phyloP scores from a whole-genome alignment of 2,113 vertebrate species.

The Notothenia coriiceps region DNA sequence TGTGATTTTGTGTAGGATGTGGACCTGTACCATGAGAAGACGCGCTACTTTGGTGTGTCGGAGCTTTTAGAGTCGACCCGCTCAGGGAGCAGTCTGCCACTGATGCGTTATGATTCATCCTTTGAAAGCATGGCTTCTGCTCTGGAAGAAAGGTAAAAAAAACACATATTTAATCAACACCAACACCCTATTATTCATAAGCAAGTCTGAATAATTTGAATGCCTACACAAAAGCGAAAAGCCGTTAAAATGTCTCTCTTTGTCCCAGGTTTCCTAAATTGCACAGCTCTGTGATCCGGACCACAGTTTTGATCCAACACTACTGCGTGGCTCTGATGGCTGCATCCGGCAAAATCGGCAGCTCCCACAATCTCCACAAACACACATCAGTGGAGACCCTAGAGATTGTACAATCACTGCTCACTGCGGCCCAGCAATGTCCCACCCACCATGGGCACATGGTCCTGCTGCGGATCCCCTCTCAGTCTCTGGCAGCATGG shows the following conservation, averaged over 20 bases:
- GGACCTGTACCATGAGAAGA: conserved; percentile 93
- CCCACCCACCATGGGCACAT: conserved; percentile 93
- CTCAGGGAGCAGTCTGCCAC: conserved; percentile 91
- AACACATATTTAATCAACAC: conserved; percentile 1
- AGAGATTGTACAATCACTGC: conserved; percentile 93
- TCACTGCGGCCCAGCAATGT: conserved; percentile 89
- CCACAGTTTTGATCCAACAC: conserved; percentile 94
- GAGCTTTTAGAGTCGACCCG: conserved; percentile 94
- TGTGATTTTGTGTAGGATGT: conserved; percentile 83
- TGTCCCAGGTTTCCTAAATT: conserved; percentile 91
- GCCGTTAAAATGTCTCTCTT: not conserved
- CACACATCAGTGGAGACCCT: conserved; percentile 97
- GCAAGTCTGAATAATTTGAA: not conserved
- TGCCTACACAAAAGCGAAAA: not conserved
- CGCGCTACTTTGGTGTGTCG: conserved; percentile 93
- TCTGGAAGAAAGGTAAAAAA: conserved; percentile 91
- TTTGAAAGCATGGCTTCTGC: conserved; percentile 95
- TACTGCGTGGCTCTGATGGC: conserved; percentile 96
- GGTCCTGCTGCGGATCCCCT: conserved; percentile 95
- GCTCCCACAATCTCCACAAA: conserved; percentile 88
- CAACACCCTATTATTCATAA: not conserved
- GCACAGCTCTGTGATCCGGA: conserved; percentile 95
- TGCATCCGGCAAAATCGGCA: conserved; percentile 84
- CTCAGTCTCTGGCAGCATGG: conserved; percentile 89
- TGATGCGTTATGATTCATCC: conserved; percentile 94